A percentile compares a stretch with the other conserved stretches of the same genome.
phyloP scores from a whole-genome alignment of 2,888 invertebrate species.

The Mycogona germanica region DNA sequence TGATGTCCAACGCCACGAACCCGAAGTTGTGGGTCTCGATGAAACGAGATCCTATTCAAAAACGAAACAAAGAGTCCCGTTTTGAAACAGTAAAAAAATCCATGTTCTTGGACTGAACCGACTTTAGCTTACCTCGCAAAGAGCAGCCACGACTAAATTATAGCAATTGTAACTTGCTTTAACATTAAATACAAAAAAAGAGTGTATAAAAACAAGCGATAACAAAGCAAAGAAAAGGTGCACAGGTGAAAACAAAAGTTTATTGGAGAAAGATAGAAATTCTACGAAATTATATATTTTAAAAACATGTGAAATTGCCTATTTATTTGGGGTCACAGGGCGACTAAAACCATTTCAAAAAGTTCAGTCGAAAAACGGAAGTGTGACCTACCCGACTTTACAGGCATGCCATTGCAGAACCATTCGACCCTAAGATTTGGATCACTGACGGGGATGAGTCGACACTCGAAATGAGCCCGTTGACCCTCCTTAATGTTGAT shows the following conservation, averaged over 20 bases:
- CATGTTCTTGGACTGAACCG: neutral
- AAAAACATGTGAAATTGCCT: neutral
- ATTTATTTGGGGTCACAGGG: neutral
- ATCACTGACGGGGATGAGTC: conserved; percentile 87
- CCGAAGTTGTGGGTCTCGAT: conserved; percentile 95
- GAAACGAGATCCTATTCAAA: conserved; percentile 60
- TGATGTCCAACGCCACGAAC: conserved; percentile 90
- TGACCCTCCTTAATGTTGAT: conserved; percentile 89
- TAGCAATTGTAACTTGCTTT: neutral
- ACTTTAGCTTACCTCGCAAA: neutral
- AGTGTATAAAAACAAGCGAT: neutral
- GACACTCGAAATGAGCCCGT: conserved; percentile 86
- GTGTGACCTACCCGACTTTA: conserved; percentile 79
- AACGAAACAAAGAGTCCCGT: neutral
- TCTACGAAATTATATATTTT: neutral
- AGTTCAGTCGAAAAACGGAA: conserved; percentile 24
- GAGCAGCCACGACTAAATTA: neutral
- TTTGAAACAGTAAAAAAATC: neutral
- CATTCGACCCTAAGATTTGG: conserved; percentile 88
- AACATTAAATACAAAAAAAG: neutral
- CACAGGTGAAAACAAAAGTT: neutral
- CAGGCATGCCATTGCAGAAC: conserved; percentile 81
- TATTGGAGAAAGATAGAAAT: too few relatives aligned
- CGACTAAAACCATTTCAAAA: neutral
- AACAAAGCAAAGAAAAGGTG: neutral